Conservation (phyloP, 2,888 invertebrate species). For the Eumerus sabulonum region DNA sequence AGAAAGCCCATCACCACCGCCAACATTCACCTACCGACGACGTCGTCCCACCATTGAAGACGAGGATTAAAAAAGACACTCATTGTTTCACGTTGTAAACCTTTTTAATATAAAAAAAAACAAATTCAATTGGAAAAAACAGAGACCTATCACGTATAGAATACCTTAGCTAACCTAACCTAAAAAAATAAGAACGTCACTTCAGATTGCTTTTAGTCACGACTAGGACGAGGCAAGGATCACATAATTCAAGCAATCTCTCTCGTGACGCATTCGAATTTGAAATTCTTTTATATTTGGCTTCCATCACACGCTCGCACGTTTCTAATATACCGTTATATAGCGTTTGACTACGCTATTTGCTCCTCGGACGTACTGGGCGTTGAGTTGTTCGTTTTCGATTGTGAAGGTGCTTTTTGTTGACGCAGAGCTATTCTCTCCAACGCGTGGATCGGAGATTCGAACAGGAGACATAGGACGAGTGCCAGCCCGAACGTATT, state of each 20-base stretch:
- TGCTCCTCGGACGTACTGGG: slow-evolving; percentile 63
- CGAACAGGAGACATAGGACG: slow-evolving; percentile 84
- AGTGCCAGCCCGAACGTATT: slow-evolving; percentile 83
- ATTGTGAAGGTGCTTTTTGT: slow-evolving; percentile 22
- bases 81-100: slow-evolving; percentile 44
- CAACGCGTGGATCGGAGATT: slow-evolving; percentile 86
- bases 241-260: slow-evolving; percentile 19
- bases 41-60: slow-evolving; percentile 51
- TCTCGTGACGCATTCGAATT: slow-evolving; percentile 8
- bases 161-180: slow-evolving; percentile 49
- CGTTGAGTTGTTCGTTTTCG: slow-evolving; percentile 23
- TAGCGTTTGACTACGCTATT: slow-evolving; percentile 48
- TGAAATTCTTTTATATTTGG: slow-evolving; percentile 32
- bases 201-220: slow-evolving; percentile 42
- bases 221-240: slow-evolving; percentile 37
- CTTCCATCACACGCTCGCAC: slow-evolving; percentile 5
- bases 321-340: slow-evolving; percentile 2
- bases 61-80: slow-evolving; percentile 58
- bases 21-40: slow-evolving; percentile 34
- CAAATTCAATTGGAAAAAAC: slow-evolving; percentile 21
- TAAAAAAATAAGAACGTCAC: slow-evolving; percentile 36
- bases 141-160: slow-evolving; percentile 52
- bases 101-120: slow-evolving; percentile 57
- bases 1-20: slow-evolving; percentile 14
- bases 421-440: slow-evolving; percentile 83